Evolutionary conservation across 1,140 invertebrate genomes (phyloP).

Genomic region (Camponotus vicinus): DNA sequence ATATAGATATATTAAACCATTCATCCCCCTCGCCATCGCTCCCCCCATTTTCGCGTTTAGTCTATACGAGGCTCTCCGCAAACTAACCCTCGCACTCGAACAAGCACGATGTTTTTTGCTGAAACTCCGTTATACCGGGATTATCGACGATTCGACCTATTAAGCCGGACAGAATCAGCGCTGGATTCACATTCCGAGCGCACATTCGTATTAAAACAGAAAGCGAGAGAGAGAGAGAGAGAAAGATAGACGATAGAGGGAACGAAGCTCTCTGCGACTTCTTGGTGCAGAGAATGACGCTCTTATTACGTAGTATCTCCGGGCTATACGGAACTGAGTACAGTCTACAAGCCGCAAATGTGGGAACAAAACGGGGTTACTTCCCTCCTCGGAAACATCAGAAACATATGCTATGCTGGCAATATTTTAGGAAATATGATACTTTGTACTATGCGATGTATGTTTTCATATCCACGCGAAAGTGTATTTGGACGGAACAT

Average conservation of each 20-base stretch:
- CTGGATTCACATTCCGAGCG: slow-evolving; percentile 31
- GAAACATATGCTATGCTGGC: slow-evolving; percentile 47
- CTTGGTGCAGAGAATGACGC: slow-evolving; percentile 67
- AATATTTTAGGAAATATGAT: slow-evolving; percentile 56
- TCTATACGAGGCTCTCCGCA: slow-evolving; percentile 15
- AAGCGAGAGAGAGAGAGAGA: background rate
- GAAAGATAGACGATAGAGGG: background rate
- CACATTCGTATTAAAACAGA: slow-evolving; percentile 68
- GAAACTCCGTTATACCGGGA: slow-evolving; percentile 68
- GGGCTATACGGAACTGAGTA: slow-evolving; percentile 63
- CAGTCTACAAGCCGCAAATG: slow-evolving; percentile 55
- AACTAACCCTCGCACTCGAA: slow-evolving; percentile 21
- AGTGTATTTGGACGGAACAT: background rate
- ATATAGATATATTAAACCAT: slow-evolving; percentile 21
- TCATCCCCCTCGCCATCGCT: background rate
- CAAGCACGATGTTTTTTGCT: slow-evolving; percentile 64
- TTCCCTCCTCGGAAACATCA: slow-evolving; percentile 39
- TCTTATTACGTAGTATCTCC: slow-evolving; percentile 70
- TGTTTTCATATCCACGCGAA: background rate
- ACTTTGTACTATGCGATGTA: background rate
- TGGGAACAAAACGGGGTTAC: slow-evolving; percentile 58
- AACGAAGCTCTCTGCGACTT: slow-evolving; percentile 17
- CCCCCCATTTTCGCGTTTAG: slow-evolving; percentile 7
- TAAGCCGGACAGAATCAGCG: slow-evolving; percentile 67
- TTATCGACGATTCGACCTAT: slow-evolving; percentile 76